Conservation (phyloP, 2,797 vertebrate genomes). For the Oryzias dopingdopingensis region DNA sequence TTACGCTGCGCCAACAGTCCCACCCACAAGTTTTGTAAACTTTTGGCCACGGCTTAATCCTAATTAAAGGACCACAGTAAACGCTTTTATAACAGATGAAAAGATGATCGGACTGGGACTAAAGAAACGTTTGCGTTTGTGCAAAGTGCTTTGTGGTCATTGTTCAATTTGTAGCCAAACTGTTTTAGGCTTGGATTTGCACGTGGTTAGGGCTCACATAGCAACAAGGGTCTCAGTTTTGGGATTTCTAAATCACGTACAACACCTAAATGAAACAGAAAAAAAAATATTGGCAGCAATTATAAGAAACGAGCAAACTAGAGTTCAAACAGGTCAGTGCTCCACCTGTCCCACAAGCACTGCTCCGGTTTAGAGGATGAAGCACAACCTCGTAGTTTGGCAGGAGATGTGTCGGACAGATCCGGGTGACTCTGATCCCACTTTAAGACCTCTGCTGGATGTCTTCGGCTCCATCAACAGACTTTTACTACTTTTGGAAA, state of each 20-base stretch:
- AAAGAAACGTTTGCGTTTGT: no score
- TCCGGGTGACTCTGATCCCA: conserved; percentile 17
- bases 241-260: no score
- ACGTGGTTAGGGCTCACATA: neutral
- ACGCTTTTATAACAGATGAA: no score
- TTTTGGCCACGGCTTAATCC: no score
- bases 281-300: no score
- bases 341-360: conserved; percentile 17
- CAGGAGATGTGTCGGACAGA: conserved; percentile 51
- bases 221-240: neutral
- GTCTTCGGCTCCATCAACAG: conserved; percentile 35
- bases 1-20: no score
- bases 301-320: no score
- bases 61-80: no score
- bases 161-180: neutral
- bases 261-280: no score
- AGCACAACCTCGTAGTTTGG: conserved; percentile 35
- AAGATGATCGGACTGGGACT: no score
- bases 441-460: conserved; percentile 37
- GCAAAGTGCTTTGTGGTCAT: no score
- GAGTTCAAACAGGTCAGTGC: conserved; percentile 7
- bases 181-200: neutral
- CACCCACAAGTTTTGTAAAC: no score
- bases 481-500: conserved; percentile 58
- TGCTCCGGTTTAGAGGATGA: conserved; percentile 2